Conservation (phyloP, 2,888 invertebrate genomes). For the Panopea generosa region DNA sequence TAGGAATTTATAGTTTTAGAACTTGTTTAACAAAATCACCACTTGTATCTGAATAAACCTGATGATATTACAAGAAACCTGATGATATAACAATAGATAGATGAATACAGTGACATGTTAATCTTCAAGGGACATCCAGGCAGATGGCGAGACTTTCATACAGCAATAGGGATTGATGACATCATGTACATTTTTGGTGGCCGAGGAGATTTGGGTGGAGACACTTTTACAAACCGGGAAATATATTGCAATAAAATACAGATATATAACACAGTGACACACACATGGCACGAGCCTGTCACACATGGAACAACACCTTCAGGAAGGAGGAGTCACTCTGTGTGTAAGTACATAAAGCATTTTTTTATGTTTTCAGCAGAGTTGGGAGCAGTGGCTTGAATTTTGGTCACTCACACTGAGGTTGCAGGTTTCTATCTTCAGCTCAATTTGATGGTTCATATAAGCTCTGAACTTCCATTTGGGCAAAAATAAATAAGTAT, state of each 20-base stretch:
- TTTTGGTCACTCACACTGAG: too few relatives aligned
- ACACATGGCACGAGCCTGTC: conserved; percentile 89
- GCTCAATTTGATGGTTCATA: too few relatives aligned
- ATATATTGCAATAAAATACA: conserved; percentile 91
- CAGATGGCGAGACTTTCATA: conserved; percentile 94
- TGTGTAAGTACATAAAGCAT: conserved; percentile 90
- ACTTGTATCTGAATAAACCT: too few relatives aligned
- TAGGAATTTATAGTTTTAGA: too few relatives aligned
- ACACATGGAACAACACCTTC: conserved; percentile 89
- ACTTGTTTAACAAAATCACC: too few relatives aligned
- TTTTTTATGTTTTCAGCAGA: too few relatives aligned
- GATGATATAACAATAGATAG: too few relatives aligned
- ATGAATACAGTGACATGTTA: too few relatives aligned
- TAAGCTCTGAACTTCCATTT: too few relatives aligned
- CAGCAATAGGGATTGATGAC: conserved; percentile 91
- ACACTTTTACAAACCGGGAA: conserved; percentile 89
- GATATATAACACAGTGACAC: conserved; percentile 89
- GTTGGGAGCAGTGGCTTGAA: too few relatives aligned
- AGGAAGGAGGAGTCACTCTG: conserved; percentile 95
- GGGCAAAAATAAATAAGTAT: too few relatives aligned
- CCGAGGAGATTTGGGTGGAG: conserved; percentile 90
- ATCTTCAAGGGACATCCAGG: conserved; percentile 88
- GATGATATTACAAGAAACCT: too few relatives aligned
- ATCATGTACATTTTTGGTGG: conserved; percentile 97
- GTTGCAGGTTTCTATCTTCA: neutral